Evolutionary conservation across 1,140 invertebrate species (phyloP), one percentile per base, ranked within the genome.

Genomic region (Drosophila mojavensis): DNA sequence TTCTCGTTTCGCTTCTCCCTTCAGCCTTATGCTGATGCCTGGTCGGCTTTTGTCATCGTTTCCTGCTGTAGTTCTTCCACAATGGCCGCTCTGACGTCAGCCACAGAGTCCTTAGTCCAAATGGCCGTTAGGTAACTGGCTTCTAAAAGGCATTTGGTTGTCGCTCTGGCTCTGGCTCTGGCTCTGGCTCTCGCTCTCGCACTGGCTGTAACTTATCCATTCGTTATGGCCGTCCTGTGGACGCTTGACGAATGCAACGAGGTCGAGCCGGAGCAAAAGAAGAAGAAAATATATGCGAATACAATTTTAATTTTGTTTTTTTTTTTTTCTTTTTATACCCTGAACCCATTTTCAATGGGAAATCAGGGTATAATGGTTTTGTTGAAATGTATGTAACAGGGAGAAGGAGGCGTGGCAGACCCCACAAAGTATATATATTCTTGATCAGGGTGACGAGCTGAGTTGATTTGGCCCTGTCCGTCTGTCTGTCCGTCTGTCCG

Each of bases 181-280:
- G 36, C 33, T 36, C 33, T 36, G 33, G 30, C 30, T 33, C 7
- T 36, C 33, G 33, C 11, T 11, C 36, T 39, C 6, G 36, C 3
- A 3, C 10, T 39, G 36, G 59, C 55, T 28, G 67, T 53, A 68
- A 59, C 45, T 73, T 67, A 64, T 69, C 54, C 70, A 47, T 51
- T 60, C 56, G 63, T 79, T 79, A 63, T 79, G 55, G 48, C 30
- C 45, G 54, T 51, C 70, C 55, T 62, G 55, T 47, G 55, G 63
- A 71, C 69, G 76, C 76, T 83, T 82, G 80, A 83, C 77, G 81
- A 83, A 84, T 83, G 80, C 80, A 83, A 79, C 80, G 80, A 83
- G 81, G 76, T 79, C 62, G 79, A 61, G 50, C 58, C 41, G 26
- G 50, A 61, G 30, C 50, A n/a, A 58, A 28, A 43, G 13, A 28